Base-by-base conservation (phyloP, 2,797 vertebrate species). In the Helicolenus hilgendorfi region DNA sequence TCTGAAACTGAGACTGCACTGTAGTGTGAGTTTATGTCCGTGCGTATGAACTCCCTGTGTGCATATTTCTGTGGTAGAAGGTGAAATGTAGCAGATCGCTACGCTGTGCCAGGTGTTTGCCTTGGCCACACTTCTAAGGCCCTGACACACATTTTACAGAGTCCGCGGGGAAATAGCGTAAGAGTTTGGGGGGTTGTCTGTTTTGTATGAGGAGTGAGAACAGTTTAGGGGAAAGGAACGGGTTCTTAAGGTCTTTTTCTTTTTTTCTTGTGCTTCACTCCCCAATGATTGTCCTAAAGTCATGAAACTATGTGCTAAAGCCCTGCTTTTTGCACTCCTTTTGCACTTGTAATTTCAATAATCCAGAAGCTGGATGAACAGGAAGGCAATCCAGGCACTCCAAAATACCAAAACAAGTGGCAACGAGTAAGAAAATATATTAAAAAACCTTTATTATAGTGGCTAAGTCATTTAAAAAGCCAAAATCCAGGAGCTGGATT, bases 1-100 rank as follows among this genome's bases (percentile, higher is more conserved):
- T 83, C 74, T 89, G 60, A 77, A 87, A 84, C 55, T 69, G 58
- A 79, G 81, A 74, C 74, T 73, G 79, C n/a, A 78, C 65, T 83
- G 81, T 78, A 77, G 79, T 85, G 65, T 56, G 53, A 84, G 81
- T 91, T 69, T 83, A 79, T 79, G 88, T 72, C 74, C 81, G 85
- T 75, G 84, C 65, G 22, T 87, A 90, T 92, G 87, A 92, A 83
- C 81, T 88, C 87, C 89, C 83, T 2, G 58, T 87, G 91, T 83
- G 90, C 86, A 92, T 92, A 91, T 92, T 93, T 96, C 90, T 95
- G 87, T 93, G 83, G 88, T 92, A 86, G 84, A 91, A 96, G 94
- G 90, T 93, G 91, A 95, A 95, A 89, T 90, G 85, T 83, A 92
- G 86, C 89, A 86, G 92, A 90, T 94, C 79, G n/a, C 65, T 72